Conservation (phyloP, 2,797 vertebrate genomes). For the Mastacembelus armatus region DNA sequence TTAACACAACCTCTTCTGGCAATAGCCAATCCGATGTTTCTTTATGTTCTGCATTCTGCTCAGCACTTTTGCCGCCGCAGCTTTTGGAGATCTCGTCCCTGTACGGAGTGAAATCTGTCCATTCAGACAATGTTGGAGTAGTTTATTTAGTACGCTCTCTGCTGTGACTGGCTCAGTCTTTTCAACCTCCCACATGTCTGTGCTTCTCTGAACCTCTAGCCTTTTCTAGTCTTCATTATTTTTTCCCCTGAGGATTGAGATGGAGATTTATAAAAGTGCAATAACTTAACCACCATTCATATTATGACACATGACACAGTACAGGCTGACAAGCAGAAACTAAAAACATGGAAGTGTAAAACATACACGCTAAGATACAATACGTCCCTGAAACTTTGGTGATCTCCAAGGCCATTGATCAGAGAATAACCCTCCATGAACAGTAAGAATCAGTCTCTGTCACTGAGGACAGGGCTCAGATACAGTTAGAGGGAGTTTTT, state of each 20-base stretch:
- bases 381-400: slow-evolving; percentile 32
- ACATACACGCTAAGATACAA: slow-evolving; percentile 22
- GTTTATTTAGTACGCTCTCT: slow-evolving; percentile 20
- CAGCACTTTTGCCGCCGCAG: slow-evolving; percentile 8
- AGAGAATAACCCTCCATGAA: background rate
- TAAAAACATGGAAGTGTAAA: slow-evolving; percentile 27
- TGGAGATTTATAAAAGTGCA: slow-evolving; percentile 11
- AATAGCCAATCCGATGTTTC: slow-evolving; percentile 1
- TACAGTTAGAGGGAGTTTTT: background rate
- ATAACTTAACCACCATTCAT: no score
- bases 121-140: background rate
- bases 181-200: background rate
- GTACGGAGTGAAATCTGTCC: slow-evolving; percentile 12
- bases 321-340: slow-evolving; percentile 27
- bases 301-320: no score
- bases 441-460: background rate
- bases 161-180: background rate
- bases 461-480: slow-evolving; percentile 4
- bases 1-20: background rate
- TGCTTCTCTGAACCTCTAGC: background rate
- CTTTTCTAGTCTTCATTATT: slow-evolving; percentile 12
- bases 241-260: slow-evolving; percentile 22
- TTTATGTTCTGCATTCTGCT: slow-evolving; percentile 7
- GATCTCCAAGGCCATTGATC: background rate
- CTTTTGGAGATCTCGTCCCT: slow-evolving; percentile 9